Base-by-base conservation (phyloP, 2,888 invertebrate genomes). In the Phasia obesa region DNA sequence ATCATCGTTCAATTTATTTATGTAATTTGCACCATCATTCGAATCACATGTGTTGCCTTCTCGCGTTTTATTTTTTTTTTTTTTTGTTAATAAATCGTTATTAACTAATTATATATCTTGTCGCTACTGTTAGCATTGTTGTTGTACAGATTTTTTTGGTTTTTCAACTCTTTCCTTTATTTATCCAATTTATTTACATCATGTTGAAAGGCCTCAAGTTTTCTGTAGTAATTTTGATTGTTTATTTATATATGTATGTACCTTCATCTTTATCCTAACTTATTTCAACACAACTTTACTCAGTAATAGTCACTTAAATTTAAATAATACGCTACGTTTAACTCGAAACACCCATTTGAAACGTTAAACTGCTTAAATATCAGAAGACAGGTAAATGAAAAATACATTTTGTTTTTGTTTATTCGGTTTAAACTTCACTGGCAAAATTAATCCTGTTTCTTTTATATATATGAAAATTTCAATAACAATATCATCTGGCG, bases 121-220 rank as follows among this genome's bases (percentile, higher is more conserved):
- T n/a, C n/a, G n/a, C n/a, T n/a, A n/a, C n/a, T n/a, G n/a, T n/a
- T n/a, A n/a, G n/a, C n/a, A n/a, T 51, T 4, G 9, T 49, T 59
- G 9, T 31, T 60, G 11, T 60, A 21, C 38, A 38, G 27, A 17
- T 9, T 38, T 38, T 9, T 21, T 55, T 35, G 7, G 53, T 42
- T 69, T 55, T 25, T 57, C 23, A 31, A 31, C 1, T 31, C 31
- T 25, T 55, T 23, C 42, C 55, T 64, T 69, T 53, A 60, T 76
- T 76, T 76, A 51, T 67, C 51, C 59, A 38, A 53, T 65, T 76
- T 71, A 67, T 65, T 65, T 57, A 65, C 21, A 53, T 13, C 38
- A 62, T 49, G 70, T 47, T 81, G 53, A 75, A 70, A 31, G 42
- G 55, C 75, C 69, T 19, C 51, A 60, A 44, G 35, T 79, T 60